Evolutionary conservation across 64 coral and sea anemone genomes (phyloP), one percentile per base, ranked within the genome.

Genomic region (Pocillopora damicornis): DNA sequence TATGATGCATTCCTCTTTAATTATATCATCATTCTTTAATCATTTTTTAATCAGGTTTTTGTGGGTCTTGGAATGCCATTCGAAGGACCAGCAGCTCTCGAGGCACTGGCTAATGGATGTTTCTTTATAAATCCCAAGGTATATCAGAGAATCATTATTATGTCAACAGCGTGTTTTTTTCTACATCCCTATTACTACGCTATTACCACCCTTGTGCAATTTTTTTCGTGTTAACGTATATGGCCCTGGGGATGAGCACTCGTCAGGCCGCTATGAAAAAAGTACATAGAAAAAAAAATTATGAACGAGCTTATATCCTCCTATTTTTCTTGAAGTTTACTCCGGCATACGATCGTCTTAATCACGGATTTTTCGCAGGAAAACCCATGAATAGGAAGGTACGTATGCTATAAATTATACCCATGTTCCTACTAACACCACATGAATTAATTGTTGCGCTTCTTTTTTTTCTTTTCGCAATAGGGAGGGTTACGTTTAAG

Each of bases 61-160:
- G 59, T 90, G 11, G 89, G 89, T 37, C 89, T 90, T 15, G 88
- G 89, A 34, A 58, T 59, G 3, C 89, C 89, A 59, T 90, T 67
- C 4, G 89, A 90, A 90, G 89, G 89, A 74, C 89, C 89, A n/a
- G 79, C 68, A 14, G 78, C 89, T 20, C 79, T 90, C n/a, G 89
- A 90, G 66, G 89, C 89, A 17, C 12, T 90, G 16, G 89, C 89
- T 12, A 90, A 90, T 83, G 89, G 89, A 37, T 89, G 88, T 60
- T 89, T 81, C 78, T 89, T 81, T 58, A 80, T 89, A 16, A 89
- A 89, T 59, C 89, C 89, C 23, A 84, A 90, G 89, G 89, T 90
- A 83, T 14, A 58, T 58, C n/a, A 26, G 26, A 20, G 59, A 26
- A 11, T 57, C 37, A 59, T 78, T 59, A 22, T 15, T 10, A 23